These are phyloP conservation scores for Sanderia malayensis DNA, from an alignment of 30 jellyfish, hydroid and myxozoan genomes.

Conservation along the genomic window DNA sequence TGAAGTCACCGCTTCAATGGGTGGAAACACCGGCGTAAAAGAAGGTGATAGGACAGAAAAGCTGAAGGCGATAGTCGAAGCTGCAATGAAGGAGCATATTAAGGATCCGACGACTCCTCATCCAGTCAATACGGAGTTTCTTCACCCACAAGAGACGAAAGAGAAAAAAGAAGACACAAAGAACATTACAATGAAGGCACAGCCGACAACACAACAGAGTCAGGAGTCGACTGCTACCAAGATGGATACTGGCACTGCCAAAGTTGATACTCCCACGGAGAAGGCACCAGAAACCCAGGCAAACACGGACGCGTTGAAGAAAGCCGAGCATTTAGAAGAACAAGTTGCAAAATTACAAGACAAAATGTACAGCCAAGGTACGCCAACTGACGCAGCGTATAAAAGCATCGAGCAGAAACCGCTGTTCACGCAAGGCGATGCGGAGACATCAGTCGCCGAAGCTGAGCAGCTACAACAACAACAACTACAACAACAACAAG, in stretches of 20 bases:
- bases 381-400: slow-evolving; percentile 41
- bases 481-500: too few species aligned
- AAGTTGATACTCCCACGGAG: slow-evolving; percentile 9
- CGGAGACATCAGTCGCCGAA: slow-evolving; percentile 30
- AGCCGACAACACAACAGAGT: slow-evolving; percentile 1
- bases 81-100: slow-evolving; percentile 88
- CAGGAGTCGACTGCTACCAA: slow-evolving; percentile 9
- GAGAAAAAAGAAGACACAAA: slow-evolving; percentile 30
- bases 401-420: slow-evolving; percentile 60
- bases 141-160: slow-evolving; percentile 34
- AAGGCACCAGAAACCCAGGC: slow-evolving; percentile 20
- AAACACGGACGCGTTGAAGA: slow-evolving; percentile 68
- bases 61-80: slow-evolving; percentile 73
- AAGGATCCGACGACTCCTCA: slow-evolving; percentile 66
- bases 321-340: slow-evolving; percentile 87
- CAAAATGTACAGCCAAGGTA: slow-evolving; percentile 60
- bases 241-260: not conserved
- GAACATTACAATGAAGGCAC: slow-evolving; percentile 14
- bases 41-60: slow-evolving; percentile 36
- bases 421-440: slow-evolving; percentile 37
- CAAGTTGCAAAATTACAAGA: slow-evolving; percentile 87
- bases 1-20: not conserved
- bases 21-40: slow-evolving; percentile 4
- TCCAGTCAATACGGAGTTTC: slow-evolving; percentile 45
- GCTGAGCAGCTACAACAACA: too few species aligned